These are phyloP conservation scores for Campylorhamphus procurvoides DNA, from an alignment of 2,113 vertebrate genomes.

Conservation along the genomic window DNA sequence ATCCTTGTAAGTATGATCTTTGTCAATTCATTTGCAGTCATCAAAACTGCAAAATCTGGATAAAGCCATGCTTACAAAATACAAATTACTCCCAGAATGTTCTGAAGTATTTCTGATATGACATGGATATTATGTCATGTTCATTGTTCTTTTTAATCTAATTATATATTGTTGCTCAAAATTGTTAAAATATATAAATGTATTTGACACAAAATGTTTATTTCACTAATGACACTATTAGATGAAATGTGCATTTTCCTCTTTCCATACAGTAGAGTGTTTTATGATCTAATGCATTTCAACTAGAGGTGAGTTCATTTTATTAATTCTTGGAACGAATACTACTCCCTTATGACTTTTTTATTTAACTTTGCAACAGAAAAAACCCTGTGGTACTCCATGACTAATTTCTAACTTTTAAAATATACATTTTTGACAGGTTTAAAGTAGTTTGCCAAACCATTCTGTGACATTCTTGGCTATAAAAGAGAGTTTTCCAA, in stretches of 20 bases:
- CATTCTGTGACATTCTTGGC: constrained; percentile 13
- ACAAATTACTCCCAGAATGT: background rate
- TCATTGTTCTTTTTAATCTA: background rate
- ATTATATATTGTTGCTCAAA: background rate
- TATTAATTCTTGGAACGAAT: background rate
- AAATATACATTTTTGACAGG: background rate
- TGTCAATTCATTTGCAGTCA: background rate
- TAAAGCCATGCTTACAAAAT: background rate
- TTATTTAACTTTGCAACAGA: background rate
- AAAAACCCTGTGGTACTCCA: background rate
- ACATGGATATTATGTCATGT: background rate
- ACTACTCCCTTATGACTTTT: background rate
- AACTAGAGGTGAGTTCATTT: background rate
- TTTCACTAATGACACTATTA: background rate
- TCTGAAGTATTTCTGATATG: background rate
- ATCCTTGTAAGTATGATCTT: background rate
- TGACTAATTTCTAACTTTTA: background rate
- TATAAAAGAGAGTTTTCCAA: background rate
- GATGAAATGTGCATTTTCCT: background rate
- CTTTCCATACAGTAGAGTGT: background rate
- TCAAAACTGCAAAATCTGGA: background rate
- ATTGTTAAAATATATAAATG: background rate
- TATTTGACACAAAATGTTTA: background rate
- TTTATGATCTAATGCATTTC: background rate
- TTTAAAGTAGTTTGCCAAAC: background rate